Base-by-base conservation (phyloP, 2,888 invertebrate genomes). In the Cephus rjabovi region DNA sequence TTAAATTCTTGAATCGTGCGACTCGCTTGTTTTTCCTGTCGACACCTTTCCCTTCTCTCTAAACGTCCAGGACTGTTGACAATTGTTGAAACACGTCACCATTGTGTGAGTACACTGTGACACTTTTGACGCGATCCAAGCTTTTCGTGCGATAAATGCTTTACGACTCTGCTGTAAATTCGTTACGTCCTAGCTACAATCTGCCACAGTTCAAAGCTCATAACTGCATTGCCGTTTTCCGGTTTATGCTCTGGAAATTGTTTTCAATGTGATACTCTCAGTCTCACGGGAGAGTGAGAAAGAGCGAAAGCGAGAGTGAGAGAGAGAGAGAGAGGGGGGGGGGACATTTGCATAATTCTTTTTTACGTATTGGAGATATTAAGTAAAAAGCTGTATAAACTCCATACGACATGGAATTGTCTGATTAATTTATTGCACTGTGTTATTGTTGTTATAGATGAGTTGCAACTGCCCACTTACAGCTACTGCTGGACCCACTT, bases 401-500 rank as follows among this genome's bases (percentile, higher is more conserved):
- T 23, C 6, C 9, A 56, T 6, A 9, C 23, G 9, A 56, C 9
- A 56, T 23, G 30, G 2, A 71, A 12, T 34, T 34, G 6, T 34
- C 11, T 4, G 0, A 31, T 11, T 31, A 71, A 71, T 31, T 33
- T 9, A 71, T 23, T 15, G 71, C 71, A 31, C 71, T 56, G 33
- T 33, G 71, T 34, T 33, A 71, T 76, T 34, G 76, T 74, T 81
- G 37, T 89, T 87, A 69, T 80, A 90, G 90, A 91, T 91, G 81
- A 91, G 91, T 80, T 97, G 97, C 92, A 96, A 97, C 92, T 97
- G 97, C 90, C 95, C 96, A 82, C 95, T 96, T 92, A 94, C 95
- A 82, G 94, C 94, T 89, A 95, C 96, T 86, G 93, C 94, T 69
- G 97, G 97, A n/a, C 97, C 97, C 9, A 97, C 97, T 75, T 93